Base-by-base conservation (phyloP, 2,888 invertebrate genomes). In the Muscina levida region DNA sequence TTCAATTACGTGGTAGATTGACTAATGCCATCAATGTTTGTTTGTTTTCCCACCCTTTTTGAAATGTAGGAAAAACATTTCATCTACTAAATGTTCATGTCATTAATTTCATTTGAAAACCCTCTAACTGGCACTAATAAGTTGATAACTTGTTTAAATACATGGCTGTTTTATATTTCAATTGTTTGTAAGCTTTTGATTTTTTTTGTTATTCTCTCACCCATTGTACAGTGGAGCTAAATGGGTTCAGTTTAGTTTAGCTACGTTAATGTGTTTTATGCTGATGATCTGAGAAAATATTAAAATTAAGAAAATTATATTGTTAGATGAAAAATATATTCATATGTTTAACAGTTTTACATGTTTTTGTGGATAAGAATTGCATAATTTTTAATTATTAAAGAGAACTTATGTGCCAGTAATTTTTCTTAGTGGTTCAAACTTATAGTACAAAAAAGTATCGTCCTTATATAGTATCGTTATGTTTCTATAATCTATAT, bases 121-220 rank as follows among this genome's bases (percentile, higher is more conserved):
- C 46, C 53, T 53, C 72, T 76, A 82, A 82, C 31, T 79, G 70
- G n/a, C 42, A 59, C 78, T 76, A 79, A 79, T 73, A 72, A 70
- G 56, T 68, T 24, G 59, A 66, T 67, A 17, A 72, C 11, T 76
- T 76, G 65, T 57, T 62, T 26, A 70, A 79, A 76, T 76, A 8
- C 31, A 31, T 31, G 31, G 3, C 8, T 31, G 72, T 75, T 72
- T 72, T 67, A 11, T 75, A 66, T 44, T 67, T 46, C 66, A 75
- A 59, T 65, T 24, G 65, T 22, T 5, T 62, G 3, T 65, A 8
- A 3, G 31, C 31, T 3, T 51, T 51, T 51, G 51, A 19, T 31
- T 17, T 51, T 4, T 51, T 44, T n/a, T 13, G 44, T 44, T 44
- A 44, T n/a, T 44, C 11, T 44, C 11, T 44, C 44, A 31, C 31